A percentile compares a stretch with the other conserved stretches of the same genome.
Evolutionary conservation across 2,797 vertebrate species (phyloP).

Genomic region (Choloepus didactylus): DNA sequence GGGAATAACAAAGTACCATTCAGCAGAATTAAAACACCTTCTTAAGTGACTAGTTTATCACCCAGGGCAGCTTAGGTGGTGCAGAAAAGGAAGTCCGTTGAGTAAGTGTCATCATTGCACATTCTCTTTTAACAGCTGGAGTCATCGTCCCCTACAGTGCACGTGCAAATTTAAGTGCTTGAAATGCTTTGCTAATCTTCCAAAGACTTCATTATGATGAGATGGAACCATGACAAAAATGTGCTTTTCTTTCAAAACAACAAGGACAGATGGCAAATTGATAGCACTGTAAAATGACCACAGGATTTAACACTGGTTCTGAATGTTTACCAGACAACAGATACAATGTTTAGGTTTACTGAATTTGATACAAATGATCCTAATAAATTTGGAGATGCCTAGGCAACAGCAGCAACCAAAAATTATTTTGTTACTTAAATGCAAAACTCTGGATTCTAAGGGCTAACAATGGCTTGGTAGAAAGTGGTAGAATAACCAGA

Average conservation of each 20-base stretch:
- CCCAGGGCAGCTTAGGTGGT: not conserved
- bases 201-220: not conserved
- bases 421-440: not conserved
- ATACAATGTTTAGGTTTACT: not conserved
- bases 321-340: slow-evolving; percentile 27
- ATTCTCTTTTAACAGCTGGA: not conserved
- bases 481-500: not conserved
- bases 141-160: not conserved
- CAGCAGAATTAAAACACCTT: not conserved
- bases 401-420: not conserved
- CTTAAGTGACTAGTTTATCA: slow-evolving; percentile 10
- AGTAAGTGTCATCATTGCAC: not conserved
- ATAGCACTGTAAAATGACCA: not conserved
- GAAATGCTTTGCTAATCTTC: slow-evolving; percentile 55
- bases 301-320: not conserved
- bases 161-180: slow-evolving; percentile 6
- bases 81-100: slow-evolving; percentile 9
- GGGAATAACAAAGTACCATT: not conserved
- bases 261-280: slow-evolving; percentile 49
- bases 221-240: slow-evolving; percentile 3
- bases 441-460: not conserved
- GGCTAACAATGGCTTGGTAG: not conserved
- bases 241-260: slow-evolving; percentile 39
- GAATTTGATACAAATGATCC: not conserved
- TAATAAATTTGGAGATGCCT: not conserved